Percentiles rank a stretch among this genome's conserved stretches.
Conservation (phyloP, 2,888 invertebrate genomes). For the Orthonychiurus folsomi region DNA sequence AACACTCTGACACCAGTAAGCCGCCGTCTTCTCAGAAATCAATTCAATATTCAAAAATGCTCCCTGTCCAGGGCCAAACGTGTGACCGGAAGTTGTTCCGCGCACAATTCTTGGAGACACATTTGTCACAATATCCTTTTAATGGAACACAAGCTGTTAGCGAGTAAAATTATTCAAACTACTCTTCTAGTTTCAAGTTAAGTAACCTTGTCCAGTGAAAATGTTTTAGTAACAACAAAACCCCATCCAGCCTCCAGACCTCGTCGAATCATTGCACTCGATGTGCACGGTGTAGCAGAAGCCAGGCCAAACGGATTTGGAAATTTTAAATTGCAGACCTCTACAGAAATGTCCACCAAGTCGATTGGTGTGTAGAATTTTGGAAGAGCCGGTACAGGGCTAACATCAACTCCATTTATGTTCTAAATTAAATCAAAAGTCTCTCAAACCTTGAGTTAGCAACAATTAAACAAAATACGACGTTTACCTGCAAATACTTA, state of each 20-base stretch:
- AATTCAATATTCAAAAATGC: conserved; percentile 95
- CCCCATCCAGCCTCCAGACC: conserved; percentile 96
- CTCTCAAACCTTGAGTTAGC: neutral
- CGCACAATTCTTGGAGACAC: conserved; percentile 93
- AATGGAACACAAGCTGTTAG: conserved; percentile 16
- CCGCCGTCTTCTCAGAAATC: conserved; percentile 90
- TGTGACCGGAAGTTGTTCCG: conserved; percentile 83
- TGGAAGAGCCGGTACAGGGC: conserved; percentile 65
- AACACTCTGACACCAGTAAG: conserved; percentile 86
- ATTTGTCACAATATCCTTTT: conserved; percentile 87
- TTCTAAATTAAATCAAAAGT: conserved; percentile 45
- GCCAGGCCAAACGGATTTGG: conserved; percentile 96
- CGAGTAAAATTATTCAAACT: neutral
- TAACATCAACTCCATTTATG: conserved; percentile 51
- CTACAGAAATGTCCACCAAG: conserved; percentile 83
- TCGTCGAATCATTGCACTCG: conserved; percentile 86
- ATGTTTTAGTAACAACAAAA: conserved; percentile 96
- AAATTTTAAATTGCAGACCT: conserved; percentile 86
- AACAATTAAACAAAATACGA: neutral
- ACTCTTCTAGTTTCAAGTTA: conserved; percentile 29
- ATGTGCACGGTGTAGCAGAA: conserved; percentile 92
- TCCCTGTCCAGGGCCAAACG: conserved; percentile 90
- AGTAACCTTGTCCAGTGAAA: conserved; percentile 88
- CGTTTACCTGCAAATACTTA: conserved; percentile 69
- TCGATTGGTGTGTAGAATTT: conserved; percentile 89